These are phyloP conservation scores for Galerucella nymphaeae DNA, from an alignment of 2,888 invertebrate genomes.

Conservation along the genomic window DNA sequence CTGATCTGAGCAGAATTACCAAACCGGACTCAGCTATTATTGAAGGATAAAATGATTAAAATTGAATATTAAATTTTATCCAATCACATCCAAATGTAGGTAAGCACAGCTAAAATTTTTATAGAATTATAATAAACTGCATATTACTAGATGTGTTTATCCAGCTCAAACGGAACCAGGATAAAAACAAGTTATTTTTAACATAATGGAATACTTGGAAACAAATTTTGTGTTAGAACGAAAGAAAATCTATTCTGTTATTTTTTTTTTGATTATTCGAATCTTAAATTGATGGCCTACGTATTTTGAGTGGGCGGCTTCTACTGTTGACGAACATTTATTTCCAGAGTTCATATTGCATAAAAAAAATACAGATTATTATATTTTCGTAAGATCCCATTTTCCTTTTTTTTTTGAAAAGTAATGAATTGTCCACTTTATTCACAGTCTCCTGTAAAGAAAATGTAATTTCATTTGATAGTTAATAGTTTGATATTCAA, in stretches of 20 bases:
- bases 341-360: neutral
- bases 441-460: too few relatives aligned
- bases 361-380: too few relatives aligned
- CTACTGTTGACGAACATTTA: neutral
- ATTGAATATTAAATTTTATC: neutral
- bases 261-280: neutral
- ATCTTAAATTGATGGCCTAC: neutral
- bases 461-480: too few relatives aligned
- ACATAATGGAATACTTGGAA: slow-evolving; percentile 3
- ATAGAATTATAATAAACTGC: neutral
- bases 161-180: neutral
- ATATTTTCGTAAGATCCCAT: too few relatives aligned
- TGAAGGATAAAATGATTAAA: neutral
- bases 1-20: too few relatives aligned
- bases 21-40: neutral
- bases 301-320: neutral
- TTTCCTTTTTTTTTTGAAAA: too few relatives aligned
- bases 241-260: neutral
- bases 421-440: too few relatives aligned
- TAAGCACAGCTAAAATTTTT: neutral
- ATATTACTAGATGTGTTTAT: neutral
- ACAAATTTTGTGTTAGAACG: neutral
- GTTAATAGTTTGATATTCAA: too few relatives aligned
- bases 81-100: neutral
- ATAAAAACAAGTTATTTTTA: slow-evolving; percentile 9